These are phyloP conservation scores for Moxostoma hubbsi DNA, from an alignment of 2,797 vertebrate species.

Conservation along the genomic window DNA sequence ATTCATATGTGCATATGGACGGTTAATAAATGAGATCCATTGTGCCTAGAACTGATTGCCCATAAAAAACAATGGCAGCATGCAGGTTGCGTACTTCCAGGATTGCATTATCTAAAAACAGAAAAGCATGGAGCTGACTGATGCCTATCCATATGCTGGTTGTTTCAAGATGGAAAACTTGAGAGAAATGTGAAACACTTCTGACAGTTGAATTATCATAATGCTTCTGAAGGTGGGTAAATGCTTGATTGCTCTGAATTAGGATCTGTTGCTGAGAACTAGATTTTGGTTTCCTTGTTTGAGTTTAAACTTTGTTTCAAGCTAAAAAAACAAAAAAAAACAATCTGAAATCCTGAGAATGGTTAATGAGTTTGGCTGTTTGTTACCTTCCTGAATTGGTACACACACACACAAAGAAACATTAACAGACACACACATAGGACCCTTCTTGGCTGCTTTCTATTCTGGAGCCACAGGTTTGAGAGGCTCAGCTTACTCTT, in stretches of 20 bases:
- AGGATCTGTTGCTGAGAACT: neutral
- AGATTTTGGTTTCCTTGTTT: no score
- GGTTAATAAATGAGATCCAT: no score
- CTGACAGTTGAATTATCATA: constrained; percentile 41
- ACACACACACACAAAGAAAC: constrained; percentile 24
- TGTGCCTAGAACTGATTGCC: no score
- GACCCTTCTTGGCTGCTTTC: constrained; percentile 33
- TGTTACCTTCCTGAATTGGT: constrained; percentile 4
- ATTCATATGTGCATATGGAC: no score
- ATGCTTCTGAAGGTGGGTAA: constrained; percentile 17
- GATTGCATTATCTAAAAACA: no score
- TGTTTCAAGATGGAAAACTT: constrained; percentile 41
- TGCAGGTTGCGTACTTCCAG: no score
- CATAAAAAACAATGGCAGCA: no score
- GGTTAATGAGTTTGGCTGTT: constrained; percentile 23
- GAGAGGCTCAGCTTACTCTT: constrained; percentile 44
- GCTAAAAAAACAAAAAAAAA: neutral
- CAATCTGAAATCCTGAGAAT: neutral
- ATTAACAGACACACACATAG: neutral
- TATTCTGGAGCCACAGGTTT: constrained; percentile 49
- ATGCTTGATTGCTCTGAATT: constrained; percentile 31
- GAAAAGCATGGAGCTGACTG: constrained; percentile 10
- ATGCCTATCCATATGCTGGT: constrained; percentile 27
- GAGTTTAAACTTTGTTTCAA: neutral
- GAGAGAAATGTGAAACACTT: constrained; percentile 24